These are phyloP conservation scores for Acrocyrtus sp. DNA, from an alignment of 2,888 invertebrate genomes.

Conservation along the genomic window DNA sequence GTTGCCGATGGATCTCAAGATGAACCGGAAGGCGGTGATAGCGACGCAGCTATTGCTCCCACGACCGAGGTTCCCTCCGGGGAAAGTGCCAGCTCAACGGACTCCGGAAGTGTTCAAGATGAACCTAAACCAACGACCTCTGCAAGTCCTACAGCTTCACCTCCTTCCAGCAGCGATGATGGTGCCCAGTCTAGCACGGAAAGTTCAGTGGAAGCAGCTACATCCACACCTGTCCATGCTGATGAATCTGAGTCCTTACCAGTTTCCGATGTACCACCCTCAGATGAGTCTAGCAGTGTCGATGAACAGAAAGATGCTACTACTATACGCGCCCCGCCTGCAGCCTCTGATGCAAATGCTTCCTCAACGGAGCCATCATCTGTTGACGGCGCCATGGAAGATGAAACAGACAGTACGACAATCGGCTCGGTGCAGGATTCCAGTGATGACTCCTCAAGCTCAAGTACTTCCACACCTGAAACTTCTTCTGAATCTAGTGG, in stretches of 20 bases:
- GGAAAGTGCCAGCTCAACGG: too few relatives aligned
- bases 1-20: background rate
- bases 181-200: background rate
- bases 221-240: background rate
- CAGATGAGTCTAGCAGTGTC: slow-evolving; percentile 10
- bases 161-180: background rate
- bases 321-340: slow-evolving; percentile 1
- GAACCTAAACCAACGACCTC: background rate
- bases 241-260: background rate
- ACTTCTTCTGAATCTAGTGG: slow-evolving; percentile 15
- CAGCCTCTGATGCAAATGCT: background rate
- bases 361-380: too few relatives aligned
- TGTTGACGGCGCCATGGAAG: too few relatives aligned
- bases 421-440: background rate
- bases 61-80: slow-evolving; percentile 11
- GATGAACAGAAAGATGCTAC: background rate
- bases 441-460: background rate
- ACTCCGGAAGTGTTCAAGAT: background rate
- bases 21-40: background rate
- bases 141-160: background rate
- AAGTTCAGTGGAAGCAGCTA: background rate
- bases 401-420: slow-evolving; percentile 4
- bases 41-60: background rate
- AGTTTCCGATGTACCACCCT: background rate
- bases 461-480: background rate